Conservation (phyloP, 2,113 vertebrate species). For the Psophia crepitans region DNA sequence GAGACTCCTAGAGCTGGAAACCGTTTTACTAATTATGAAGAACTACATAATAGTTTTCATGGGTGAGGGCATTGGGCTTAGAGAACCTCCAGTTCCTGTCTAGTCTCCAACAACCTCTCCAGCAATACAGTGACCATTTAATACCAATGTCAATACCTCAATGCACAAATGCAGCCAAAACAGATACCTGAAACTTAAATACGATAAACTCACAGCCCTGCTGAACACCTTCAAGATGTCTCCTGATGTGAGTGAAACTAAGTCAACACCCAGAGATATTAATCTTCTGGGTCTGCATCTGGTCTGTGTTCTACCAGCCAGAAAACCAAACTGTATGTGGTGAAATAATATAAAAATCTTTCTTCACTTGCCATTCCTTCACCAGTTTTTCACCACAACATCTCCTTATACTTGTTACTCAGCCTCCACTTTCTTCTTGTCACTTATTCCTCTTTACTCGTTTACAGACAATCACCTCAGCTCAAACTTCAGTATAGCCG, state of each 20-base stretch:
- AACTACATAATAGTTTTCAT: not conserved
- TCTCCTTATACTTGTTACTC: not conserved
- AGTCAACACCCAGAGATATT: not conserved
- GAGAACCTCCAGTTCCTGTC: not conserved
- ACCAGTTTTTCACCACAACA: not conserved
- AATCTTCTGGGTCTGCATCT: not conserved
- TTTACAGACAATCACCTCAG: not conserved
- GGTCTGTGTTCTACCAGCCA: not conserved
- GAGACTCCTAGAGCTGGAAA: not conserved
- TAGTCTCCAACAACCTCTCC: not conserved
- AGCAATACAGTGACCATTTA: not conserved
- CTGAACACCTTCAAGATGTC: not conserved
- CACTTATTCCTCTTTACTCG: not conserved
- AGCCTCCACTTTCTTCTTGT: not conserved
- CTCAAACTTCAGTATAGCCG: not conserved
- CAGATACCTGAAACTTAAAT: not conserved
- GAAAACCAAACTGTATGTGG: not conserved
- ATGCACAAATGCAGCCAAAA: not conserved
- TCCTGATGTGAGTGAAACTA: not conserved
- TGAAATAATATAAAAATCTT: not conserved
- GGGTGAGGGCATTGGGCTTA: not conserved
- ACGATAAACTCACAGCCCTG: not conserved
- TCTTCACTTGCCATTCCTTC: not conserved
- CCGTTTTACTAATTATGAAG: not conserved
- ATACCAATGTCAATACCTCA: not conserved